phyloP scores from a whole-genome alignment of 2,888 invertebrate genomes.

The Cordilura impudica region DNA sequence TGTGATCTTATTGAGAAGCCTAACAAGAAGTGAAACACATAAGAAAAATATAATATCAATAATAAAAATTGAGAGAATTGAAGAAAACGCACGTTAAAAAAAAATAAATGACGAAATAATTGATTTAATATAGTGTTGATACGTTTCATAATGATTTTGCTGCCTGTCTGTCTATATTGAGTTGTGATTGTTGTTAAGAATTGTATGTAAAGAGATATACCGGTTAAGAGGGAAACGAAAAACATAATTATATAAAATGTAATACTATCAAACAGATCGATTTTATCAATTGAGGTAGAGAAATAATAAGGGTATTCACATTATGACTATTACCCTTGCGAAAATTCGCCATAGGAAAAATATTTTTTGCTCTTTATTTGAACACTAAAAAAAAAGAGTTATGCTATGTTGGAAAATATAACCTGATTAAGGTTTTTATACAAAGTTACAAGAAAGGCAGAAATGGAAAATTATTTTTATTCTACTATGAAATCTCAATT shows the following conservation, averaged over 20 bases:
- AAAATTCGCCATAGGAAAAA: no score
- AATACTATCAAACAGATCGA: constrained; percentile 34
- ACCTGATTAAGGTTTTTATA: no score
- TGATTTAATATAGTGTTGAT: constrained; percentile 47
- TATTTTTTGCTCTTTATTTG: no score
- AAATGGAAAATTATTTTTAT: no score
- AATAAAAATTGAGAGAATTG: neutral
- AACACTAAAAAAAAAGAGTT: no score
- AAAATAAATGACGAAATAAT: constrained; percentile 53
- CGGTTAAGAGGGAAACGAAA: constrained; percentile 6
- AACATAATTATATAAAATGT: constrained; percentile 35
- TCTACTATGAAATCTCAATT: no score
- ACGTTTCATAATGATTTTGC: constrained; percentile 14
- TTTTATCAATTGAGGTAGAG: constrained; percentile 4
- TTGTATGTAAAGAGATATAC: constrained; percentile 9
- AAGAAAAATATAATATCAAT: neutral
- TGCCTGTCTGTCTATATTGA: neutral
- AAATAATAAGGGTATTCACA: no score
- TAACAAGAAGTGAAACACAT: neutral
- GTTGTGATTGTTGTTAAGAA: constrained; percentile 1
- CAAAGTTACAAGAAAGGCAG: no score
- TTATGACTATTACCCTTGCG: no score
- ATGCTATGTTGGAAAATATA: no score
- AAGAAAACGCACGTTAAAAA: constrained; percentile 29
- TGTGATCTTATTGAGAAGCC: neutral